Conservation (phyloP, 2,888 invertebrate genomes). For the Andrena marginata region DNA sequence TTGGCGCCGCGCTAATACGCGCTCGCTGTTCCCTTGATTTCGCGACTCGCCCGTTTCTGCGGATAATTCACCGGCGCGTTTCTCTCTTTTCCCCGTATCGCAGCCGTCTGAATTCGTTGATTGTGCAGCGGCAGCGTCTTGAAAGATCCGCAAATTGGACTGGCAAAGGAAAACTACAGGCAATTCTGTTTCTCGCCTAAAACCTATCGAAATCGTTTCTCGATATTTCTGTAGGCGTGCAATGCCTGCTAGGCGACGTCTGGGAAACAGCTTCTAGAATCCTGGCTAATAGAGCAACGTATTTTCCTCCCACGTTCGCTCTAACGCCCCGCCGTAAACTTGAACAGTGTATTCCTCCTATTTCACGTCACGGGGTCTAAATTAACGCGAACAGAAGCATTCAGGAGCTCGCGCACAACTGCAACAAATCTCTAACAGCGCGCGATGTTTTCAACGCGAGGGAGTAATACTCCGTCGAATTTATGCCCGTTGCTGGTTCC, state of each 20-base stretch:
- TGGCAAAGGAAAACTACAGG: neutral
- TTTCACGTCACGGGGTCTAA: constrained; percentile 13
- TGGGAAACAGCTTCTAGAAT: neutral
- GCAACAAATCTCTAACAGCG: constrained; percentile 21
- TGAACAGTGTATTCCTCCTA: neutral
- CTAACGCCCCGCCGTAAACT: too few species aligned
- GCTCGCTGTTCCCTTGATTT: constrained; percentile 37
- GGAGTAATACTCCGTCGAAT: constrained; percentile 17
- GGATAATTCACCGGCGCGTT: constrained; percentile 36
- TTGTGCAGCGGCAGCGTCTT: constrained; percentile 1
- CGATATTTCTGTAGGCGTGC: neutral
- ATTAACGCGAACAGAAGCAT: constrained; percentile 14
- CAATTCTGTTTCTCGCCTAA: neutral
- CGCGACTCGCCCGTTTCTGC: neutral
- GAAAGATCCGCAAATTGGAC: constrained; percentile 2
- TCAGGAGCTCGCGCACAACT: neutral
- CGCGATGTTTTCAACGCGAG: neutral
- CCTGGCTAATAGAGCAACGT: neutral
- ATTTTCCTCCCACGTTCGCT: too few species aligned
- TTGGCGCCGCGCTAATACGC: constrained; percentile 40
- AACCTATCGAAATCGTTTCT: neutral
- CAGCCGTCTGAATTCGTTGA: neutral
- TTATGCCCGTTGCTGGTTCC: constrained; percentile 12
- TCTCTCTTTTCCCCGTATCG: neutral
- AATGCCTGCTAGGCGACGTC: neutral